Evolutionary conservation across 2,113 vertebrate genomes (phyloP).

Genomic region (Taurulus bubalis): DNA sequence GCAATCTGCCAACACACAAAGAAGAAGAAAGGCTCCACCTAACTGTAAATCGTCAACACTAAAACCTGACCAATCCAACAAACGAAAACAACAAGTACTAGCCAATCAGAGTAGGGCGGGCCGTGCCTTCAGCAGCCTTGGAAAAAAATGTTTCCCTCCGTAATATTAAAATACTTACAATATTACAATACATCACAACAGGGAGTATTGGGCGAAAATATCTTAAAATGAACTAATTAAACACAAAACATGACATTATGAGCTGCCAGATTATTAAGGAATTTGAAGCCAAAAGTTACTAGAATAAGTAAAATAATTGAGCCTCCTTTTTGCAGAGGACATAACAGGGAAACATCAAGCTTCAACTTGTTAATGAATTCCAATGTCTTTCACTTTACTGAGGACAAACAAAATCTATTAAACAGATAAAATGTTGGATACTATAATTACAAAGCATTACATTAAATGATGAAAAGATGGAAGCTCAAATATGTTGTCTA

Average conservation of each 20-base stretch:
- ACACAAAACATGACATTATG: background rate
- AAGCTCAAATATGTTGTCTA: too few species aligned
- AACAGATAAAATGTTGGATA: background rate
- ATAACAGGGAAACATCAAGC: background rate
- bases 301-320: background rate
- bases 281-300: background rate
- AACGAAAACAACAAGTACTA: background rate
- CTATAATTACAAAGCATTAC: too few species aligned
- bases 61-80: background rate
- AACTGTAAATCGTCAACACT: background rate
- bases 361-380: background rate
- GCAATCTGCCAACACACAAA: accelerated
- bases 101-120: background rate
- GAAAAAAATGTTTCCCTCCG: background rate
- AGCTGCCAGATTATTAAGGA: too few species aligned
- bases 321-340: background rate
- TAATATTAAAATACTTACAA: background rate
- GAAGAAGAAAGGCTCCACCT: slow-evolving; percentile 10
- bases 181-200: background rate
- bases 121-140: background rate
- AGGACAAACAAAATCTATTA: background rate
- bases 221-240: background rate
- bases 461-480: too few species aligned
- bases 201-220: background rate
- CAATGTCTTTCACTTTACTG: background rate